Base-by-base conservation (phyloP, 2,113 vertebrate genomes). In the Antennarius striatus region DNA sequence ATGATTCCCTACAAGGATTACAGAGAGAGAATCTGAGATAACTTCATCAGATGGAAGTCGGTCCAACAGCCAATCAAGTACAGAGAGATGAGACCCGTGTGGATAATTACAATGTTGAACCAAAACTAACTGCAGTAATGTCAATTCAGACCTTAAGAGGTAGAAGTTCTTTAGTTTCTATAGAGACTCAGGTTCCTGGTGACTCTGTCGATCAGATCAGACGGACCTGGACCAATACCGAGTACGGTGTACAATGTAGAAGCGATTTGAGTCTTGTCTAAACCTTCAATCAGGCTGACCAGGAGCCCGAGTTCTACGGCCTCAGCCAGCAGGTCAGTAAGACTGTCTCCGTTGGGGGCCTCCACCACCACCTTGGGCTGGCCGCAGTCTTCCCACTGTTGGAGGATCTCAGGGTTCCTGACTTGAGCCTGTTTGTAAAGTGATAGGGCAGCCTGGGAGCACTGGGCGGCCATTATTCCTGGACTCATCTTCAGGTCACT, bases 401-500 rank as follows among this genome's bases (percentile, higher is more conserved):
- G 91, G 59, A 99, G 94, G 10, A 99, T 86, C 3, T 96, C 93
- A 0, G 96, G 95, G 65, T 95, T 95, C 79, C 93, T 94, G 47
- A 85, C 92, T 50, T 94, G 93, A 3, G 94, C 80, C 78, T 98
- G 95, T 83, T 95, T 98, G 89, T 96, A 99, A 10, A 96, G 95
- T 0, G 96, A 95, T 1, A 99, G 96, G 0, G 98, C 96, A 0
- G 97, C 98, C 0, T 99, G 98, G 36, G 95, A 92, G 32, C 98
- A 99, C 90, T 99, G 98, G 0, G 96, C 96, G 0, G 97, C 96
- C 0, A 95, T 95, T 79, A 99, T 99, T 0, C 98, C 98, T 75
- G 98, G 99, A 0, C 96, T 96, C 98, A 99, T 99, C 87, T 98
- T 99, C 68, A 99, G 80, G 80, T 99, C 96, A 0, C 90, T 96